These are phyloP conservation scores for Halisarca cf. caerulea DNA, from an alignment of 37 sponge, comb jelly and placozoan species.

Conservation along the genomic window DNA sequence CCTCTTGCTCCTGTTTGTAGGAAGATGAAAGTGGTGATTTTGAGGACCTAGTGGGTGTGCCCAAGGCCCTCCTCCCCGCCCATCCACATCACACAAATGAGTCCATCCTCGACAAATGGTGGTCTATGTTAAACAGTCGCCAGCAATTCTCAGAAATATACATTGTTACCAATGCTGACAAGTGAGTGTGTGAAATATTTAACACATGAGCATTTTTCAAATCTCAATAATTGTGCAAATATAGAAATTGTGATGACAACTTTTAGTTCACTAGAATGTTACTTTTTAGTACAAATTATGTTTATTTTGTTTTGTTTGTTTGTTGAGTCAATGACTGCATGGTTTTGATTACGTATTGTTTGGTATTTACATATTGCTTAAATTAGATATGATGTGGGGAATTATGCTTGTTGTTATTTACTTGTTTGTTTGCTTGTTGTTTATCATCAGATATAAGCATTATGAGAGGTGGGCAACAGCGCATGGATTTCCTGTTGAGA, in stretches of 20 bases:
- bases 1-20: conserved; percentile 28
- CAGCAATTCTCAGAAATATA: conserved; percentile 84
- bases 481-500: conserved; percentile 76
- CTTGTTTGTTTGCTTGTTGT: too few relatives aligned
- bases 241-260: too few relatives aligned
- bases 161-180: conserved; percentile 88
- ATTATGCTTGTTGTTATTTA: too few relatives aligned
- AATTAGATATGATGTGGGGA: too few relatives aligned
- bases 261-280: too few relatives aligned
- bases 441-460: conserved; percentile 66
- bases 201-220: too few relatives aligned
- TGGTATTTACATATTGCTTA: too few relatives aligned
- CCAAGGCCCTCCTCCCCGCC: conserved; percentile 89
- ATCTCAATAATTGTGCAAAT: too few relatives aligned
- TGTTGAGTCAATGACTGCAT: too few relatives aligned
- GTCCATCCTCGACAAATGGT: conserved; percentile 85
- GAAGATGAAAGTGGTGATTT: conserved; percentile 58
- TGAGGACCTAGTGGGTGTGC: conserved; percentile 67
- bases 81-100: conserved; percentile 25
- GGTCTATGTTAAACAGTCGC: conserved; percentile 59
- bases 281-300: too few relatives aligned
- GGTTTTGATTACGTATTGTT: too few relatives aligned
- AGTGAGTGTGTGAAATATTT: conserved; percentile 62
- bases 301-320: too few relatives aligned
- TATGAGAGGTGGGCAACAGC: conserved; percentile 90